Evolutionary conservation across 1,140 invertebrate genomes (phyloP).

Genomic region (Listronotus bonariensis): DNA sequence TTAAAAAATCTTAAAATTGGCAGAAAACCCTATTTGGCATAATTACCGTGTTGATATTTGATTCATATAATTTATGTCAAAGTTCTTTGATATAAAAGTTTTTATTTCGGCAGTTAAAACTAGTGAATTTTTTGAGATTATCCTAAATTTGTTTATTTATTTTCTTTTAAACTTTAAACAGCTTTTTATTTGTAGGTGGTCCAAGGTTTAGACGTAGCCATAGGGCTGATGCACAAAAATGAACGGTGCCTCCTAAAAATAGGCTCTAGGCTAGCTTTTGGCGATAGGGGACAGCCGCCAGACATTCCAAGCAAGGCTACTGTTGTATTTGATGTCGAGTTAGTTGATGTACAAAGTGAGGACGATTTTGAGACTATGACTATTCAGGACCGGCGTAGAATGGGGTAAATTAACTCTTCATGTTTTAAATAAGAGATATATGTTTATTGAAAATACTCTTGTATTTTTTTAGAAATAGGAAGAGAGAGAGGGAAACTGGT

Average conservation of each 20-base stretch:
- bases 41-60: no score
- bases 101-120: no score
- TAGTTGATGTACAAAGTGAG: constrained; percentile 68
- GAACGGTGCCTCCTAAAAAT: constrained; percentile 74
- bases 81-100: no score
- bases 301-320: constrained; percentile 68
- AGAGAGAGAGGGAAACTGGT: constrained; percentile 88
- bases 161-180: no score
- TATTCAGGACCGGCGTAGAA: constrained; percentile 63
- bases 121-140: no score
- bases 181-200: constrained; percentile 59
- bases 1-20: no score
- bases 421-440: background rate
- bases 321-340: constrained; percentile 69
- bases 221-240: constrained; percentile 81
- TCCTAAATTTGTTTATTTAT: no score
- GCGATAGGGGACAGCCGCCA: constrained; percentile 67
- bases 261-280: constrained; percentile 76
- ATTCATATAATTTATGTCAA: no score
- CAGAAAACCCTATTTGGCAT: no score
- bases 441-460: background rate
- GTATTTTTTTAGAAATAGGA: constrained; percentile 66
- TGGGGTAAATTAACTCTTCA: constrained; percentile 62
- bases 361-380: constrained; percentile 66
- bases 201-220: constrained; percentile 80